phyloP scores from a whole-genome alignment of 1,140 invertebrate species.

The Drosophila pachea region DNA sequence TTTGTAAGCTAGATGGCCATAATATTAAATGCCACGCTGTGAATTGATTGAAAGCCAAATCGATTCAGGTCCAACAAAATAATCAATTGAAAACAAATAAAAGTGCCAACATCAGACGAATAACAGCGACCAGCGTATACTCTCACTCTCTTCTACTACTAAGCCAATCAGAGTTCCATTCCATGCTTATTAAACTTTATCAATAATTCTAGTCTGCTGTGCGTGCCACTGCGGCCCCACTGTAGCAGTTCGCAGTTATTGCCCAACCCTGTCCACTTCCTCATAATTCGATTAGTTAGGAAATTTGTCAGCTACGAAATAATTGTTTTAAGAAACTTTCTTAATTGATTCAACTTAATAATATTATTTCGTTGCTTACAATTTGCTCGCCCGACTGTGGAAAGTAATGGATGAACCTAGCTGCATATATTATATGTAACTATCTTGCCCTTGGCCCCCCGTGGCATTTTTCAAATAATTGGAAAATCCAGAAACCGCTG shows the following conservation, averaged over 20 bases:
- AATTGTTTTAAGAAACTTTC: conserved; percentile 1
- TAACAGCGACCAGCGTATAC: too few relatives aligned
- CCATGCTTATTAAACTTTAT: too few relatives aligned
- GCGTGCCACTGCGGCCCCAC: background rate
- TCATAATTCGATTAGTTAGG: background rate
- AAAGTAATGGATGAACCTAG: background rate
- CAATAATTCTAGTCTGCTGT: too few relatives aligned
- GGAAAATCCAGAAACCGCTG: background rate
- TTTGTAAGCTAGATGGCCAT: background rate
- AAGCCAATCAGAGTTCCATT: too few relatives aligned
- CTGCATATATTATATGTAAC: too few relatives aligned
- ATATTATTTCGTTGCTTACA: background rate
- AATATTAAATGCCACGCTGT: background rate
- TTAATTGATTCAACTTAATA: background rate
- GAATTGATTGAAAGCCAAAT: background rate
- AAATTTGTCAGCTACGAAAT: background rate
- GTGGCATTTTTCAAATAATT: too few relatives aligned
- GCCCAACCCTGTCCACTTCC: background rate
- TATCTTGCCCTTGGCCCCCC: too few relatives aligned
- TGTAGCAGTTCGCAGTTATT: background rate
- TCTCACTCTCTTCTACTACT: too few relatives aligned
- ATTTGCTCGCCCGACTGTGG: background rate
- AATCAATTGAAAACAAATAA: too few relatives aligned
- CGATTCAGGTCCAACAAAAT: too few relatives aligned
- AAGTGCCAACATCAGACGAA: too few relatives aligned